Conservation (phyloP, 2,888 invertebrate genomes). For the Lumbricus terrestris region DNA sequence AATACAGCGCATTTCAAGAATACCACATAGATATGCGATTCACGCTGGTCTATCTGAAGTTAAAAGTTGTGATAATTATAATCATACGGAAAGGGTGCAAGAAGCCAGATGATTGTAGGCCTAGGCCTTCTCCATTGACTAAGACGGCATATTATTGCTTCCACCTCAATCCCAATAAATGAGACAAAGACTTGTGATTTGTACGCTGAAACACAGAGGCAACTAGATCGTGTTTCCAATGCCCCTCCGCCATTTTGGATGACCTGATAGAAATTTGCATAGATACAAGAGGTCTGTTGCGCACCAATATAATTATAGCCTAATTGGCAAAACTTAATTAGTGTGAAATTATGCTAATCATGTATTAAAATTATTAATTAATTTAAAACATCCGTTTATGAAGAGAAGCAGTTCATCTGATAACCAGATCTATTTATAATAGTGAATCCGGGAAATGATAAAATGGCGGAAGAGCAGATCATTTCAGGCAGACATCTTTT, state of each 20-base stretch:
- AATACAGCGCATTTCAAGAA: background rate
- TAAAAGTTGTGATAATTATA: background rate
- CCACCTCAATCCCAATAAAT: background rate
- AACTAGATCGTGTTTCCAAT: no score
- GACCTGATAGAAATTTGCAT: no score
- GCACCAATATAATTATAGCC: no score
- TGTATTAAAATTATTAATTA: background rate
- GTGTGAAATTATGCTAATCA: background rate
- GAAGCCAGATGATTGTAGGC: no score
- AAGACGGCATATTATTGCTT: background rate
- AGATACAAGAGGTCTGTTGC: background rate
- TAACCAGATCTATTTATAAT: no score
- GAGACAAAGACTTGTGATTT: background rate
- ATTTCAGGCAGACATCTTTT: background rate
- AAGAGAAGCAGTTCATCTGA: background rate
- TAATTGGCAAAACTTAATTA: slow-evolving; percentile 3
- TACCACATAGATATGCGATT: background rate
- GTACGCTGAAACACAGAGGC: background rate
- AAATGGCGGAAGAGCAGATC: background rate
- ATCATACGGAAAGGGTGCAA: no score
- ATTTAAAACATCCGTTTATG: background rate
- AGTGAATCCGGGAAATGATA: background rate
- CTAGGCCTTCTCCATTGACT: background rate
- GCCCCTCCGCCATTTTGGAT: no score
- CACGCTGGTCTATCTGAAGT: background rate